These are phyloP conservation scores for Criorhina ranunculi DNA, from an alignment of 2,888 invertebrate genomes.

Conservation along the genomic window DNA sequence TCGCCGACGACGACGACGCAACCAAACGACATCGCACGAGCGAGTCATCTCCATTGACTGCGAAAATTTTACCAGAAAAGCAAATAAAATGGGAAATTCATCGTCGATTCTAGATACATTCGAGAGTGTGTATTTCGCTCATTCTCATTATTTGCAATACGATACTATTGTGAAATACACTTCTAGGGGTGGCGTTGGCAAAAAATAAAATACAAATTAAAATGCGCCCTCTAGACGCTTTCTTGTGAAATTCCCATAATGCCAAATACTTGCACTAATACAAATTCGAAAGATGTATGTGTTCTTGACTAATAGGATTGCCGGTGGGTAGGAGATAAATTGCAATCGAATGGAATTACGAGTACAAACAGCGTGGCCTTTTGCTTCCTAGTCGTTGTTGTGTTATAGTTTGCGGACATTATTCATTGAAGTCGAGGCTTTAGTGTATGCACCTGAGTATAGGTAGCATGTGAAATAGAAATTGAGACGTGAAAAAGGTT, in stretches of 20 bases:
- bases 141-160: conserved; percentile 58
- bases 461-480: conserved; percentile 53
- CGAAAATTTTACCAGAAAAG: conserved; percentile 56
- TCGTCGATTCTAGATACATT: conserved; percentile 45
- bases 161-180: conserved; percentile 37
- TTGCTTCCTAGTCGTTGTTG: conserved; percentile 63
- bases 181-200: conserved; percentile 7
- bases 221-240: conserved; percentile 28
- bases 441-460: conserved; percentile 40
- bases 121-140: conserved; percentile 43
- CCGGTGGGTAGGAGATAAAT: conserved; percentile 57
- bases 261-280: not conserved
- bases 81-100: conserved; percentile 62
- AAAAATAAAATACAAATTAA: conserved; percentile 7
- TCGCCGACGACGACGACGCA: conserved; percentile 9
- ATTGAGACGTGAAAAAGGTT: conserved; percentile 72
- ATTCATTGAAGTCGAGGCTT: conserved; percentile 56
- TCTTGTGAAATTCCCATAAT: conserved; percentile 28
- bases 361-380: conserved; percentile 55
- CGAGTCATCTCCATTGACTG: conserved; percentile 8
- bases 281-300: not conserved
- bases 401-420: conserved; percentile 44
- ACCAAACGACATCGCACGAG: conserved; percentile 2
- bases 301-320: conserved; percentile 67
- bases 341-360: conserved; percentile 72